These are phyloP conservation scores for Hippocampus comes DNA, from an alignment of 2,113 vertebrate genomes.

Conservation along the genomic window DNA sequence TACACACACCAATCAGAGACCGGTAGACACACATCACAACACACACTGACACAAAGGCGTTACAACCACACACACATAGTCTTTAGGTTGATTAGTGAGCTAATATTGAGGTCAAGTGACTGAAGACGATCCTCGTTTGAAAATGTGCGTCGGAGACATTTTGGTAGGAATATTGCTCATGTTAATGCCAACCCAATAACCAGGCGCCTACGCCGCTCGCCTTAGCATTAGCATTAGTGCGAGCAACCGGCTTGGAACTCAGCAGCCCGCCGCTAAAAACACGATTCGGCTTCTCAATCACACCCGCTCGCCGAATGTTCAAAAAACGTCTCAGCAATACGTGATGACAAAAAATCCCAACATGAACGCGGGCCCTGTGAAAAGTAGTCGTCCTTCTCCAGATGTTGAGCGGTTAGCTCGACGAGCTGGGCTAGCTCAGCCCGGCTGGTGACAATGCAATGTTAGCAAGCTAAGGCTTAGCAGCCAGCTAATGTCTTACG, in stretches of 20 bases:
- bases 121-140: too few species aligned
- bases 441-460: slow-evolving; percentile 64
- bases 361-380: accelerated
- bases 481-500: slow-evolving; percentile 29
- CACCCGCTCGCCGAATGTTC: not conserved
- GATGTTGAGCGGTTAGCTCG: slow-evolving; percentile 16
- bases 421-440: slow-evolving; percentile 33
- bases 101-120: not conserved
- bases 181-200: slow-evolving; percentile 26
- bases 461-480: slow-evolving; percentile 44
- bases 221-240: slow-evolving; percentile 45
- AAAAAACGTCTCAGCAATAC: accelerated
- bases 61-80: not conserved
- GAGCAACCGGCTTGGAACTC: not conserved
- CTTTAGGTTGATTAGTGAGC: not conserved
- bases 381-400: not conserved
- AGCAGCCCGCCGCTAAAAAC: not conserved
- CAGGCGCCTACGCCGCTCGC: slow-evolving; percentile 11
- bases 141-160: slow-evolving; percentile 51
- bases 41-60: too few species aligned
- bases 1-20: too few species aligned
- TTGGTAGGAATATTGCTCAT: slow-evolving; percentile 46
- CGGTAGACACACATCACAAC: too few species aligned
- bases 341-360: too few species aligned
- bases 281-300: too few species aligned